Conservation (phyloP, 2,888 invertebrate genomes). For the Empis livida region DNA sequence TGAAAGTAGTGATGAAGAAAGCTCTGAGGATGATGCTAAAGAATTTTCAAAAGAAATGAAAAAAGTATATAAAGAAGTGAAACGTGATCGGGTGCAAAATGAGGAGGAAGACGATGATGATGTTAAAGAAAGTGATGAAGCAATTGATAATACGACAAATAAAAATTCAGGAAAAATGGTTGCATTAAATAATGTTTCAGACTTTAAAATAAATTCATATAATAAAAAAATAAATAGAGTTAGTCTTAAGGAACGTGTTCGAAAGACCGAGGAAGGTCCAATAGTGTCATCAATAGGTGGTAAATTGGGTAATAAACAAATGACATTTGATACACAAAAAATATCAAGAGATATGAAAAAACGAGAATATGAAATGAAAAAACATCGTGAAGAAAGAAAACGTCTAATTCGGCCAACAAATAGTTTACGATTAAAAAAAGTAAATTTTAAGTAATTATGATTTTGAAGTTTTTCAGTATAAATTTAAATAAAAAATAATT, state of each 20-base stretch:
- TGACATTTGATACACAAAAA: constrained; percentile 58
- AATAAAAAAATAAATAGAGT: constrained; percentile 21
- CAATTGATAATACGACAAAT: constrained; percentile 16
- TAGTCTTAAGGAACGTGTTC: constrained; percentile 56
- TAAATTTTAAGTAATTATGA: constrained; percentile 29
- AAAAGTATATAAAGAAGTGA: constrained; percentile 44
- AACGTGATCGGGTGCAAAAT: constrained; percentile 29
- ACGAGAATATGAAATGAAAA: constrained; percentile 46
- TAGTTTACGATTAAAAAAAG: constrained; percentile 33
- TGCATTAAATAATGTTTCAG: constrained; percentile 46
- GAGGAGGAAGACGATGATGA: constrained; percentile 22
- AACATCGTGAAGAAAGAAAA: constrained; percentile 57
- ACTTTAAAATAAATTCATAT: constrained; percentile 41
- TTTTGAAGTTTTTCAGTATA: no score
- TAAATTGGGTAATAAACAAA: constrained; percentile 60
- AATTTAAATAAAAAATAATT: no score
- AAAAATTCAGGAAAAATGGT: constrained; percentile 42
- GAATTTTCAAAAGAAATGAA: constrained; percentile 70
- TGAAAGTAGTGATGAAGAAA: constrained; percentile 40
- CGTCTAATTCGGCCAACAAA: constrained; percentile 46
- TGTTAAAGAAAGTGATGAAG: constrained; percentile 27
- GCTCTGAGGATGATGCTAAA: constrained; percentile 61
- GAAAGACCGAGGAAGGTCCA: constrained; percentile 40
- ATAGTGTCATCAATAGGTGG: constrained; percentile 36
- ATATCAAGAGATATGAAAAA: constrained; percentile 42